Percentiles rank a stretch among this genome's conserved stretches.
phyloP scores from a whole-genome alignment of 1,140 invertebrate species.

The Agrypnia vestita region DNA sequence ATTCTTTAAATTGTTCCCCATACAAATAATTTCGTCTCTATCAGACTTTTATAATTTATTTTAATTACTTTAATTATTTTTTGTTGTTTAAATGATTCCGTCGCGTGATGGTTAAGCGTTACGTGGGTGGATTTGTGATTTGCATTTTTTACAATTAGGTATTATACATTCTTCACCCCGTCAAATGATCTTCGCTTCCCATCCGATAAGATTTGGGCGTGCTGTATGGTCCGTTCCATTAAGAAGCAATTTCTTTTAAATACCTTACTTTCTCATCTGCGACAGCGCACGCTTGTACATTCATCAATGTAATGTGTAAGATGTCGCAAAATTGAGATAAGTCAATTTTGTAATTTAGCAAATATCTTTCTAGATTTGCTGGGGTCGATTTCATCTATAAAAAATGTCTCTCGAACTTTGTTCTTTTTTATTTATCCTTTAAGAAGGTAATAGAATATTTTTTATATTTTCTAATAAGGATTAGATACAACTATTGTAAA shows the following conservation, averaged over 20 bases:
- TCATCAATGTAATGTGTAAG: background rate
- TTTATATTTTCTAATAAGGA: too few species aligned
- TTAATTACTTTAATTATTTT: too few species aligned
- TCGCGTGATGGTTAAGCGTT: constrained; percentile 29
- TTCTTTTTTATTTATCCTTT: too few species aligned
- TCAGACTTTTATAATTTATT: too few species aligned
- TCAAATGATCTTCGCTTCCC: constrained; percentile 53
- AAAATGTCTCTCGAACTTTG: too few species aligned
- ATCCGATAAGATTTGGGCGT: constrained; percentile 56
- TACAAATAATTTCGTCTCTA: too few species aligned
- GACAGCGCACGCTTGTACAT: background rate
- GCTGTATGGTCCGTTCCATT: constrained; percentile 25
- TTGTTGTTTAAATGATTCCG: background rate
- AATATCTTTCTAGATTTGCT: too few species aligned
- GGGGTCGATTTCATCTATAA: too few species aligned
- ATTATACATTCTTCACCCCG: constrained; percentile 25
- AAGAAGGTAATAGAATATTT: too few species aligned
- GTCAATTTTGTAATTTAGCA: too few species aligned
- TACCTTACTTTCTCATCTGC: background rate
- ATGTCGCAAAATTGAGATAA: background rate
- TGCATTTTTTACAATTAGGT: constrained; percentile 11
- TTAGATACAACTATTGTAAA: too few species aligned
- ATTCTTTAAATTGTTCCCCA: too few species aligned
- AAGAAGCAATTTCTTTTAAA: background rate
- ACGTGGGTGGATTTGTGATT: constrained; percentile 46